Evolutionary conservation across 2,797 vertebrate species (phyloP).

Genomic region (Dicrostonyx torquatus): DNA sequence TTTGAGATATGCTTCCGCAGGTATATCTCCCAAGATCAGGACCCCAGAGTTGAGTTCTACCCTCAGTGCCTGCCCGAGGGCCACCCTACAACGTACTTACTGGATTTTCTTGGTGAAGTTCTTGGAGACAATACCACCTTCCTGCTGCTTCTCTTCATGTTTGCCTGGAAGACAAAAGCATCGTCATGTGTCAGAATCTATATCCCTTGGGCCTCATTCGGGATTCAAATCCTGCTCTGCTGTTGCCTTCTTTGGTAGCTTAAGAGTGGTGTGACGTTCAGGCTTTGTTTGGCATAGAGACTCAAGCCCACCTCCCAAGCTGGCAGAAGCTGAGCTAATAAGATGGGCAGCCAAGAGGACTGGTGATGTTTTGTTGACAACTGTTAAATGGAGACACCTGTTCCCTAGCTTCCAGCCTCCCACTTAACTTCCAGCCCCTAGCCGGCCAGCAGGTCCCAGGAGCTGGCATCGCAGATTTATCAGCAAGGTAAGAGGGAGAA

Average conservation of each 20-base stretch:
- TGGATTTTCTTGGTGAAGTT: slow-evolving; percentile 99
- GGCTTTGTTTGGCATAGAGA: neutral
- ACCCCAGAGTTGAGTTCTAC: neutral
- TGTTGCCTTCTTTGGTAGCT: neutral
- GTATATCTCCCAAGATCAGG: neutral
- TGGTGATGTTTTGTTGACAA: rapidly evolving
- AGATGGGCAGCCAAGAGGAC: neutral
- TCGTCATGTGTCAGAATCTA: neutral
- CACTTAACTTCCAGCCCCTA: neutral
- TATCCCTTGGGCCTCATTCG: rapidly evolving
- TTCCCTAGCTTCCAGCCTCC: neutral
- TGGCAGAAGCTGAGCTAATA: neutral
- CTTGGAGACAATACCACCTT: slow-evolving; percentile 98
- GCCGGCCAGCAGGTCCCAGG: too few relatives aligned
- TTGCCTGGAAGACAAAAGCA: slow-evolving; percentile 89
- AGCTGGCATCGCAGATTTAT: neutral
- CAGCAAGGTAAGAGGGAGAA: neutral
- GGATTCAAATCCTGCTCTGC: neutral
- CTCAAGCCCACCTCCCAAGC: neutral
- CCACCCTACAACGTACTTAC: slow-evolving; percentile 87
- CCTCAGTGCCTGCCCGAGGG: rapidly evolving
- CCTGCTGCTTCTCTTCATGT: slow-evolving; percentile 97
- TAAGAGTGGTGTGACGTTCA: neutral
- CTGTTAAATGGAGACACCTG: neutral
- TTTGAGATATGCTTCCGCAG: neutral